These are phyloP conservation scores for human DNA, from an alignment of 2,113 vertebrate species.

Conservation along the genomic window DNA sequence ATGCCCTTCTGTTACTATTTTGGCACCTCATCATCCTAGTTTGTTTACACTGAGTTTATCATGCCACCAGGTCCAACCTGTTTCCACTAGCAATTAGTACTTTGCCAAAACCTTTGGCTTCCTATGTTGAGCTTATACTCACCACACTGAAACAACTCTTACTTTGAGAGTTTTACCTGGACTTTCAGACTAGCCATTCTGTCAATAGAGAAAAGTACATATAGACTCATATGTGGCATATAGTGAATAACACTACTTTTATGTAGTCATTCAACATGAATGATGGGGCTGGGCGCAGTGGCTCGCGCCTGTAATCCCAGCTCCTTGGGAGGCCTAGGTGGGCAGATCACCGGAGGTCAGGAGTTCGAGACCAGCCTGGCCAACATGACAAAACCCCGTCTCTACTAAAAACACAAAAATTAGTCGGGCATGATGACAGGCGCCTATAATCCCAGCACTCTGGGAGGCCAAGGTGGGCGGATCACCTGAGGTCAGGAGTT, in stretches of 20 bases:
- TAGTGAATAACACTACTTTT: background rate
- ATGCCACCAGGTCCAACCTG: conserved; percentile 1
- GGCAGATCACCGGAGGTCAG: too few relatives aligned
- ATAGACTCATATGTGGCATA: background rate
- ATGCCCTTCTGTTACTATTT: background rate
- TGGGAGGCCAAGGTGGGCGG: background rate
- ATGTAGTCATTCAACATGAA: background rate
- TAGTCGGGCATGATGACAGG: background rate
- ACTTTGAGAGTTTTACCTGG: background rate
- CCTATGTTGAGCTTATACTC: background rate
- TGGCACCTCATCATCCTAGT: background rate
- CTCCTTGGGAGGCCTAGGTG: background rate
- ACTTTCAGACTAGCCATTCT: conserved; percentile 18
- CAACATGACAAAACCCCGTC: background rate
- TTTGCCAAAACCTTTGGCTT: conserved; percentile 43
- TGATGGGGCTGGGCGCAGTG: background rate
- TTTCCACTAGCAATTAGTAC: conserved; percentile 11
- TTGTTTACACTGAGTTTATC: conserved; percentile 37
- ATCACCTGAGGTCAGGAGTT: background rate
- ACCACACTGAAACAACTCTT: conserved; percentile 19
- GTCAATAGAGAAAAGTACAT: background rate
- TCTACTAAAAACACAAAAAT: background rate
- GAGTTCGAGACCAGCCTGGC: background rate
- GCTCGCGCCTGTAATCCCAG: background rate
- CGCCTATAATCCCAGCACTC: background rate